These are phyloP conservation scores for Invenusta paracnida DNA, from an alignment of 2,888 invertebrate species.

Conservation along the genomic window DNA sequence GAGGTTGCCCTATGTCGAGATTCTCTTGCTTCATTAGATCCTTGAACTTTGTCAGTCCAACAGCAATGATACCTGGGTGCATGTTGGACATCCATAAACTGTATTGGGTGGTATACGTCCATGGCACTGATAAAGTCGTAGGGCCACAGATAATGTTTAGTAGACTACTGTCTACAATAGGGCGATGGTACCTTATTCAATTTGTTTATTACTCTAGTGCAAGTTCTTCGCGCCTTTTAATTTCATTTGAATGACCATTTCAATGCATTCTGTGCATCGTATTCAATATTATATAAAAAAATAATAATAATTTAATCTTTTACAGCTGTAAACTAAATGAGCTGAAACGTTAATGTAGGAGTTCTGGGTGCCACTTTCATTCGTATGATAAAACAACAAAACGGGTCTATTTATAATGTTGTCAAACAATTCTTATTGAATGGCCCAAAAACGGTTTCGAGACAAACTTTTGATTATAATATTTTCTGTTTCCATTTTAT, in stretches of 20 bases:
- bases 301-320: too few species aligned
- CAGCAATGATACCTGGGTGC: background rate
- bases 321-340: too few species aligned
- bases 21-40: background rate
- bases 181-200: conserved; percentile 1
- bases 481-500: background rate
- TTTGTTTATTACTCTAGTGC: background rate
- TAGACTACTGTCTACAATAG: background rate
- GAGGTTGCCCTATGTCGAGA: background rate
- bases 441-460: background rate
- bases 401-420: background rate
- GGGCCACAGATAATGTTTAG: background rate
- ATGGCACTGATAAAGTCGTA: background rate
- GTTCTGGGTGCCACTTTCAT: background rate
- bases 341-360: too few species aligned
- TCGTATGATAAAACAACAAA: background rate
- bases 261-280: background rate
- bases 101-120: conserved; percentile 1
- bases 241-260: background rate
- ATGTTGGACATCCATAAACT: background rate
- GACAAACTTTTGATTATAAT: background rate
- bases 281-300: background rate
- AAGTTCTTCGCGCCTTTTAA: background rate
- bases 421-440: background rate
- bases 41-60: conserved; percentile 4